Percentiles rank a stretch among this genome's conserved stretches.
Conservation (phyloP, 2,113 vertebrate genomes). For the Coregonus clupeaformis region DNA sequence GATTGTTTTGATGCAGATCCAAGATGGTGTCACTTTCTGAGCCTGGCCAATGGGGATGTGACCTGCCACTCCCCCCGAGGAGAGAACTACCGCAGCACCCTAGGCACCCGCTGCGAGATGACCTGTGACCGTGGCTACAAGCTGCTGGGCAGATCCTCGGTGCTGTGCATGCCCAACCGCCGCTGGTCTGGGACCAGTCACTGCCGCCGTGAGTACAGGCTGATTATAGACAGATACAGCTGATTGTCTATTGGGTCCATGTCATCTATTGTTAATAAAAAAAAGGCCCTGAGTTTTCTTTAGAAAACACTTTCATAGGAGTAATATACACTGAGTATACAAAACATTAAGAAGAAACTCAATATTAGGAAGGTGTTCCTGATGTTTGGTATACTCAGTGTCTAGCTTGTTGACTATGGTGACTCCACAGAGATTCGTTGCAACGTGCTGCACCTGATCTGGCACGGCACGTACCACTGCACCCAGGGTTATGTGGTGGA, state of each 20-base stretch:
- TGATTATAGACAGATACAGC: background rate
- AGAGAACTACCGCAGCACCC: constrained; percentile 76
- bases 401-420: no score
- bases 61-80: constrained; percentile 85
- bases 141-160: constrained; percentile 77
- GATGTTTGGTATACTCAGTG: no score
- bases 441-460: constrained; percentile 76
- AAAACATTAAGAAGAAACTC: no score
- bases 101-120: constrained; percentile 87
- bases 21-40: constrained; percentile 84
- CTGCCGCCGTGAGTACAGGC: constrained; percentile 84
- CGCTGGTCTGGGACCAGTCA: constrained; percentile 88
- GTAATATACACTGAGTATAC: no score
- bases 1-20: constrained; percentile 69
- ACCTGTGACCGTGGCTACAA: constrained; percentile 85
- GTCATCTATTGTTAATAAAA: no score
- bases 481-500: constrained; percentile 81
- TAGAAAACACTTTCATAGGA: no score
- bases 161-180: constrained; percentile 83
- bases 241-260: no score
- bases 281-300: no score
- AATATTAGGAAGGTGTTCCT: no score
- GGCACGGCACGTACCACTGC: constrained; percentile 84
- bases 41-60: constrained; percentile 83
- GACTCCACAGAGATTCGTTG: constrained; percentile 82